Percentiles rank a stretch among this genome's conserved stretches.
These are phyloP conservation scores for Ormyrus pomaceus DNA, from an alignment of 2,888 invertebrate genomes.

Conservation along the genomic window DNA sequence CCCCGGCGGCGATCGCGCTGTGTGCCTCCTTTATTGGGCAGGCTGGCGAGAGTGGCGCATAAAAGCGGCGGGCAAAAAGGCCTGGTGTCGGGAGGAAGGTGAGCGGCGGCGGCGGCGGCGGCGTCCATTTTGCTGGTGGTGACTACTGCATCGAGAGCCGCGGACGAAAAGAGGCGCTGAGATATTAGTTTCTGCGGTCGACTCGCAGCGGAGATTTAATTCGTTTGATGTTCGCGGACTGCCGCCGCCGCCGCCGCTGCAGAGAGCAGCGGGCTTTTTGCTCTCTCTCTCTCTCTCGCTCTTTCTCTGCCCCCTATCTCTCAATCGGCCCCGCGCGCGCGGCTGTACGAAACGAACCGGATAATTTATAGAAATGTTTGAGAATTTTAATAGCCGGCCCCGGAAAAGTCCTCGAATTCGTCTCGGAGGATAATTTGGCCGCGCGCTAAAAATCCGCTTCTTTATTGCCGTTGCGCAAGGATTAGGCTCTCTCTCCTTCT, in stretches of 20 bases:
- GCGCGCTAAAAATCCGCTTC: neutral
- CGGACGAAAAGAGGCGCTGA: slow-evolving; percentile 63
- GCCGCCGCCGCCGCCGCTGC: slow-evolving; percentile 73
- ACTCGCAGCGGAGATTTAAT: slow-evolving; percentile 75
- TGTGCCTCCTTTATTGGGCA: neutral
- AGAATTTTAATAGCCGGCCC: neutral
- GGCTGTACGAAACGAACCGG: neutral
- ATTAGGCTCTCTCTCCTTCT: no score
- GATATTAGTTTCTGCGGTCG: slow-evolving; percentile 76
- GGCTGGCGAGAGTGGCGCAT: slow-evolving; percentile 6
- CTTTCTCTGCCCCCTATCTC: slow-evolving; percentile 15
- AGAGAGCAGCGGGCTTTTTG: slow-evolving; percentile 41
- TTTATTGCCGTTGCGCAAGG: neutral
- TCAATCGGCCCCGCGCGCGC: neutral
- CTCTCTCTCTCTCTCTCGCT: slow-evolving; percentile 38
- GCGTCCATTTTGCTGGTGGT: slow-evolving; percentile 56
- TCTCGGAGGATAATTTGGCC: neutral
- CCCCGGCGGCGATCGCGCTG: slow-evolving; percentile 3
- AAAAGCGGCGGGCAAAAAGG: neutral
- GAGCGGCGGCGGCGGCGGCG: slow-evolving; percentile 31
- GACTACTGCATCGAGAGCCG: slow-evolving; percentile 42
- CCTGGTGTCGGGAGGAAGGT: slow-evolving; percentile 50
- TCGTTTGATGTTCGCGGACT: slow-evolving; percentile 76
- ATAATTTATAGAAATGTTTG: slow-evolving; percentile 11
- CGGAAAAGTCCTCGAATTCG: no score